These are phyloP conservation scores for Eubucco bourcierii DNA, from an alignment of 2,113 vertebrate species.

Conservation along the genomic window DNA sequence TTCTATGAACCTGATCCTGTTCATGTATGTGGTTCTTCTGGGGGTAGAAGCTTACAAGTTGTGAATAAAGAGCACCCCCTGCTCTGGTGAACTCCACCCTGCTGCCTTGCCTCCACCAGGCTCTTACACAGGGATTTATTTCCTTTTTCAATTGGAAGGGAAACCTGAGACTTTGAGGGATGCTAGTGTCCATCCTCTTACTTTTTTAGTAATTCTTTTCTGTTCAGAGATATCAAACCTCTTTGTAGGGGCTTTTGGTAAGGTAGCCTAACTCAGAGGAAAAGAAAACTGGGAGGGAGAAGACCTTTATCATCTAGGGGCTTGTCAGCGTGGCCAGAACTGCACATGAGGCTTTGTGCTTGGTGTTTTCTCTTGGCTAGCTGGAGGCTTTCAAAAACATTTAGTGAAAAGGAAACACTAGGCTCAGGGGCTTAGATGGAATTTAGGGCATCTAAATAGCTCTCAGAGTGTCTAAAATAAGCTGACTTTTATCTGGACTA, in stretches of 20 bases:
- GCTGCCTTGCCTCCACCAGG: fast-evolving
- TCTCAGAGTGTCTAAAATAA: neutral
- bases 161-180: neutral
- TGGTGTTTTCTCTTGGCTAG: neutral
- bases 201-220: neutral
- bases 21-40: no score
- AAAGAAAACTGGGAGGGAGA: neutral
- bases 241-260: neutral
- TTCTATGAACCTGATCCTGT: no score
- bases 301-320: neutral
- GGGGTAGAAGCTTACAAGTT: no score
- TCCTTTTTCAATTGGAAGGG: neutral
- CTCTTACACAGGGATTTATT: neutral
- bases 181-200: neutral
- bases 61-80: neutral
- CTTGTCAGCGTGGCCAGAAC: neutral
- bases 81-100: neutral
- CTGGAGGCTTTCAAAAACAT: neutral
- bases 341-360: neutral
- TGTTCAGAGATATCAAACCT: neutral
- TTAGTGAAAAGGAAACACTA: neutral
- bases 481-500: slow-evolving; percentile 6
- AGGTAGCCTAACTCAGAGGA: neutral
- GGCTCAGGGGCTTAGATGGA: neutral
- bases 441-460: slow-evolving; percentile 31